These are phyloP conservation scores for Lerema accius DNA, from an alignment of 1,140 invertebrate species.

Conservation along the genomic window DNA sequence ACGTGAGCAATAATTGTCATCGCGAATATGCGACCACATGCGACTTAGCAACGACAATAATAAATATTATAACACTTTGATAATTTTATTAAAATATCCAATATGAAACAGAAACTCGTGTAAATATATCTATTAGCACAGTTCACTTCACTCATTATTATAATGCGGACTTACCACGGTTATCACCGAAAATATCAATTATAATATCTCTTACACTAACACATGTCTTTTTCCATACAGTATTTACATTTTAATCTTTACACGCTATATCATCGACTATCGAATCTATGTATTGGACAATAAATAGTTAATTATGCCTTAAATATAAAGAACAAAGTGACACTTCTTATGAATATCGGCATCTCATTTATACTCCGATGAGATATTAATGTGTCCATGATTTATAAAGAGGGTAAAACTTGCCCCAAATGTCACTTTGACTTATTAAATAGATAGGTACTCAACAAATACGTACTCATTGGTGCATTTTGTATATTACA, in stretches of 20 bases:
- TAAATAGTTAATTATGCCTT: conserved; percentile 1
- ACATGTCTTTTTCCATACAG: conserved; percentile 2
- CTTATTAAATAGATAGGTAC: neutral
- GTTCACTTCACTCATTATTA: neutral
- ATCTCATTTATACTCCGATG: too few species aligned
- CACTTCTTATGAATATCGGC: conserved; percentile 8
- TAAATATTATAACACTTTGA: conserved; percentile 9
- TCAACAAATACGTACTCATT: neutral
- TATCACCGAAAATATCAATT: conserved; percentile 28
- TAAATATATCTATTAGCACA: conserved; percentile 20
- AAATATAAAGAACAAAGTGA: neutral
- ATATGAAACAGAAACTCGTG: conserved; percentile 7
- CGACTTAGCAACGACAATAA: neutral
- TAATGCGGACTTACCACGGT: conserved; percentile 7
- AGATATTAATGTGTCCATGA: too few species aligned
- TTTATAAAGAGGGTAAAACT: neutral
- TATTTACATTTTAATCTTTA: conserved; percentile 30
- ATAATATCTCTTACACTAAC: conserved; percentile 33
- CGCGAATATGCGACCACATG: conserved; percentile 5
- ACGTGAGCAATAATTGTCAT: conserved; percentile 56
- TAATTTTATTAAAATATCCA: conserved; percentile 12
- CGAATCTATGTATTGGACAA: neutral
- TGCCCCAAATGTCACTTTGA: conserved; percentile 14
- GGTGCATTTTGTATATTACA: neutral
- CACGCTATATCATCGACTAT: conserved; percentile 2